phyloP scores from a whole-genome alignment of 2,113 vertebrate genomes.

The Megaptera novaeangliae region DNA sequence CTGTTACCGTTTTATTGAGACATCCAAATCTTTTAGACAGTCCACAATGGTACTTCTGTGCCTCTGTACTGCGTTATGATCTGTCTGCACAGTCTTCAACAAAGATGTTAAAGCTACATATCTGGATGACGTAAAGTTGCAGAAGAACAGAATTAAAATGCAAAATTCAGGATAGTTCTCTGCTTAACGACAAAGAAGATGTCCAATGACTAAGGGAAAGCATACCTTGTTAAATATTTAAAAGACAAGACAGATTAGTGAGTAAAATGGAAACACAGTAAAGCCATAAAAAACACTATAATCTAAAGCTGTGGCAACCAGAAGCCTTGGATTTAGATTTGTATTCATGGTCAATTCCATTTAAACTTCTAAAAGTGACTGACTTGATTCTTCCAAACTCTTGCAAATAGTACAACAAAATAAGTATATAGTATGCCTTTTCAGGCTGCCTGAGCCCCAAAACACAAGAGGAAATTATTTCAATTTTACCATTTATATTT shows the following conservation, averaged over 20 bases:
- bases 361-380: conserved; percentile 6
- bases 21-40: conserved; percentile 98
- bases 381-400: neutral
- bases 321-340: neutral
- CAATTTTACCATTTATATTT: conserved; percentile 8
- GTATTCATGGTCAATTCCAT: neutral
- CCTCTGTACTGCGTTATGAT: conserved; percentile 98
- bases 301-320: neutral
- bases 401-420: neutral
- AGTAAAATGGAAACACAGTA: neutral
- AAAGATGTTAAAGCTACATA: conserved; percentile 98
- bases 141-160: conserved; percentile 26
- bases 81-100: conserved; percentile 98
- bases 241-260: neutral
- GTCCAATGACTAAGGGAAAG: neutral
- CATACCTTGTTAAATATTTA: neutral
- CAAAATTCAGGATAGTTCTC: neutral
- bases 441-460: neutral
- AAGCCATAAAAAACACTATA: neutral
- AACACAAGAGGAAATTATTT: conserved; percentile 25
- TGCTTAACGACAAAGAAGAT: neutral
- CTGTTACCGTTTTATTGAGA: conserved; percentile 96
- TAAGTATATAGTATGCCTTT: neutral
- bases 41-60: conserved; percentile 99
- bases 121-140: conserved; percentile 70